phyloP scores from a whole-genome alignment of 2,888 invertebrate genomes.

The Capitulum mitella region DNA sequence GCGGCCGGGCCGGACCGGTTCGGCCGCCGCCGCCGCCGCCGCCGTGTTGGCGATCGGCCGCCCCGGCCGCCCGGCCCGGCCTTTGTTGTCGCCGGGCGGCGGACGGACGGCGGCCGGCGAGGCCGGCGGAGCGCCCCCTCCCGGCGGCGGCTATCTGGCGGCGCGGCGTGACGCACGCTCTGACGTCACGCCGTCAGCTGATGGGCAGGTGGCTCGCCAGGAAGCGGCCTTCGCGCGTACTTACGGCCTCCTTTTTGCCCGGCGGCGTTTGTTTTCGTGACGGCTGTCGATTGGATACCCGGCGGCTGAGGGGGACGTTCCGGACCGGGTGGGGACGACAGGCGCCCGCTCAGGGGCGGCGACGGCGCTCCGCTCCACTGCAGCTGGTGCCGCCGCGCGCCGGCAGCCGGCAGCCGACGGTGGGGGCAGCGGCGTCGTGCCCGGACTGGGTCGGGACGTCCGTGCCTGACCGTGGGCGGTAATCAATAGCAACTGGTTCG shows the following conservation, averaged over 20 bases:
- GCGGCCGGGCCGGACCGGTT: not conserved
- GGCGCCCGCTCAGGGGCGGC: too few relatives aligned
- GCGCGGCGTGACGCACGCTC: not conserved
- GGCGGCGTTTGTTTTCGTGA: too few relatives aligned
- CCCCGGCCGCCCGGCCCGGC: not conserved
- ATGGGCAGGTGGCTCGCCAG: not conserved
- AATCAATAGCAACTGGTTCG: too few relatives aligned
- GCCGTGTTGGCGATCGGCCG: not conserved
- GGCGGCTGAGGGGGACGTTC: too few relatives aligned
- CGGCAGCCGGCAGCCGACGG: not conserved
- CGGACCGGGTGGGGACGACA: too few relatives aligned
- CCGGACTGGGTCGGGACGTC: too few relatives aligned
- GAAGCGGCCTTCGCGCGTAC: too few relatives aligned
- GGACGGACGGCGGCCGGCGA: not conserved
- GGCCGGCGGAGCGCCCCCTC: not conserved
- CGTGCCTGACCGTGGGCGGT: too few relatives aligned
- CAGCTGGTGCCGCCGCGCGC: too few relatives aligned
- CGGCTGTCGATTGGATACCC: too few relatives aligned
- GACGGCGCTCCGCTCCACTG: too few relatives aligned
- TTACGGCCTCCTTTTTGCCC: too few relatives aligned
- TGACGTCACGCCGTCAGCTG: slow-evolving; percentile 13
- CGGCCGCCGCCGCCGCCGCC: not conserved
- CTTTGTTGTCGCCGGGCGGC: not conserved
- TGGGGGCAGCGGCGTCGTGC: not conserved
- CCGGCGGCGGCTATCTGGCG: not conserved